phyloP scores from a whole-genome alignment of 2,113 vertebrate species.

The Salvelinus alpinus region DNA sequence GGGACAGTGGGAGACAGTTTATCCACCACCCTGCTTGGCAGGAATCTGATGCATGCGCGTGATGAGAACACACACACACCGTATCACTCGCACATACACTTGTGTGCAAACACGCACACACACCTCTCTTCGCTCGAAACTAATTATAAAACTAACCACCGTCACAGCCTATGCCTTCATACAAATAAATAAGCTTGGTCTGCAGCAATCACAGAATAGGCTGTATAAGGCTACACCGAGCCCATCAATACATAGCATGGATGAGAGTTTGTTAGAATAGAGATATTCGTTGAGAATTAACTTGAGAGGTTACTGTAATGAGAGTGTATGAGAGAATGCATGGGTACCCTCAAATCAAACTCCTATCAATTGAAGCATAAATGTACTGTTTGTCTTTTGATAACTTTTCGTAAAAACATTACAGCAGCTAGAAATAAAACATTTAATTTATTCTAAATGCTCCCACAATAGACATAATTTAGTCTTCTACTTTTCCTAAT shows the following conservation, averaged over 20 bases:
- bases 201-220: background rate
- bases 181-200: background rate
- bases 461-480: too few relatives aligned
- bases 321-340: too few relatives aligned
- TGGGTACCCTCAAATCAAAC: too few relatives aligned
- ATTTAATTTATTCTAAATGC: too few relatives aligned
- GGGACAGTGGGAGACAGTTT: background rate
- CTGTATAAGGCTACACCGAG: background rate
- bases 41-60: background rate
- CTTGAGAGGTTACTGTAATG: too few relatives aligned
- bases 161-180: background rate
- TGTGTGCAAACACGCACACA: background rate
- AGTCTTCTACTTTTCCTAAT: too few relatives aligned
- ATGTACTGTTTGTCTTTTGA: too few relatives aligned
- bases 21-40: background rate
- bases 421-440: too few relatives aligned
- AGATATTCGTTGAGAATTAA: too few relatives aligned
- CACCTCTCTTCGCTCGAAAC: background rate
- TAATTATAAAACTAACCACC: slow-evolving; percentile 22
- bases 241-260: background rate
- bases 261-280: too few relatives aligned
- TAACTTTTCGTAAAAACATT: too few relatives aligned
- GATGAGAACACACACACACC: slow-evolving; percentile 7
- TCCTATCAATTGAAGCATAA: too few relatives aligned
- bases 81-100: background rate